These are phyloP conservation scores for Neoitamus cyanurus DNA, from an alignment of 2,888 invertebrate species.

Conservation along the genomic window DNA sequence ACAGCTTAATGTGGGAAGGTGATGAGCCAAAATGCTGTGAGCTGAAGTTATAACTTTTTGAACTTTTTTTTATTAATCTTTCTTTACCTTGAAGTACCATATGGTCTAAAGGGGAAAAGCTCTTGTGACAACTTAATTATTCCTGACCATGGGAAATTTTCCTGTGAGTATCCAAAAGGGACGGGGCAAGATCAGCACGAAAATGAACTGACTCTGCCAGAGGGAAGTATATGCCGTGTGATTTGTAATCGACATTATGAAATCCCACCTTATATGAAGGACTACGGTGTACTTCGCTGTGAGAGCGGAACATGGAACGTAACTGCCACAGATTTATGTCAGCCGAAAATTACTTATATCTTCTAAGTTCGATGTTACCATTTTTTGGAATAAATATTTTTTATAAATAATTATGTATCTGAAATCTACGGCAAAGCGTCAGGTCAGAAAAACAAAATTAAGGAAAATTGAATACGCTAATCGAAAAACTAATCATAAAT, in stretches of 20 bases:
- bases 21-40: slow-evolving; percentile 52
- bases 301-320: slow-evolving; percentile 53
- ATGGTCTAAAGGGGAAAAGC: background rate
- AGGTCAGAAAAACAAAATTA: too few relatives aligned
- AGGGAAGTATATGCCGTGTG: slow-evolving; percentile 53
- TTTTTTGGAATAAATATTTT: background rate
- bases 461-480: too few relatives aligned
- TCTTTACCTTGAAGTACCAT: background rate
- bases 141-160: slow-evolving; percentile 53
- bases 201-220: slow-evolving; percentile 50
- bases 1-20: slow-evolving; percentile 54
- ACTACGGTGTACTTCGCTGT: slow-evolving; percentile 50
- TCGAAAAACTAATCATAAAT: too few relatives aligned
- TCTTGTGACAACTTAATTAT: slow-evolving; percentile 51
- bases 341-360: slow-evolving; percentile 29
- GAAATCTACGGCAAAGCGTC: too few relatives aligned
- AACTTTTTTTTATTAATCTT: background rate
- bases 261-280: slow-evolving; percentile 51
- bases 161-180: slow-evolving; percentile 53
- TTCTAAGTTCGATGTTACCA: background rate
- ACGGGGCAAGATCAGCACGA: slow-evolving; percentile 45
- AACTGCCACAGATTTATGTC: slow-evolving; percentile 52
- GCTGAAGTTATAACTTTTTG: background rate
- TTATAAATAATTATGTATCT: background rate
- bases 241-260: slow-evolving; percentile 52